phyloP scores from a whole-genome alignment of 2,113 vertebrate genomes.

The Numenius arquata region DNA sequence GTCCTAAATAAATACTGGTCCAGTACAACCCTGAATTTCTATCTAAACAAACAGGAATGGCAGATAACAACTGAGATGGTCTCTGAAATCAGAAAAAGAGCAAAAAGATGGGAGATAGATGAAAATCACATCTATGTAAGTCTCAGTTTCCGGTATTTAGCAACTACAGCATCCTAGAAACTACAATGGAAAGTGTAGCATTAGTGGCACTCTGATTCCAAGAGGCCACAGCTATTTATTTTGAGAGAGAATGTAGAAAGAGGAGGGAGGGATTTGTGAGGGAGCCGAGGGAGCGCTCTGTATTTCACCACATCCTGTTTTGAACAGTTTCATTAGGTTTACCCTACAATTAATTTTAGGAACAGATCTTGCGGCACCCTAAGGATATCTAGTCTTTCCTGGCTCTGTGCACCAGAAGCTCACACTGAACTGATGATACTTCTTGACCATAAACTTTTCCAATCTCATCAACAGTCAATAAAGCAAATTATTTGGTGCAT shows the following conservation, averaged over 20 bases:
- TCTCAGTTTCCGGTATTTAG: neutral
- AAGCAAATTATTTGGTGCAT: neutral
- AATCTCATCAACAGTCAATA: neutral
- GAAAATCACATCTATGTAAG: neutral
- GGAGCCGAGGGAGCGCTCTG: neutral
- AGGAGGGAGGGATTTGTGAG: neutral
- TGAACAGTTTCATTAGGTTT: slow-evolving; percentile 24
- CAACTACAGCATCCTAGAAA: neutral
- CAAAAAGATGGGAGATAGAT: neutral
- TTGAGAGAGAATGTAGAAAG: neutral
- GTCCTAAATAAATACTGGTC: neutral
- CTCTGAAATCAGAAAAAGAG: neutral
- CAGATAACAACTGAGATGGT: neutral
- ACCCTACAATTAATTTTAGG: slow-evolving; percentile 46
- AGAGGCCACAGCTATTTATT: neutral
- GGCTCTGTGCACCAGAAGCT: neutral
- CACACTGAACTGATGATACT: neutral
- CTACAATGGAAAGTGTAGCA: neutral
- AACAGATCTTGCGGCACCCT: slow-evolving; percentile 24
- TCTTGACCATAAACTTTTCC: neutral
- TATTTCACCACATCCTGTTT: slow-evolving; percentile 65
- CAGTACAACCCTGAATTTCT: neutral
- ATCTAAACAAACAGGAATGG: neutral
- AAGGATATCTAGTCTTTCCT: slow-evolving; percentile 14
- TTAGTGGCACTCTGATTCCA: neutral